Base-by-base conservation (phyloP, 2,888 invertebrate species). In the Lamellibrachia columna region DNA sequence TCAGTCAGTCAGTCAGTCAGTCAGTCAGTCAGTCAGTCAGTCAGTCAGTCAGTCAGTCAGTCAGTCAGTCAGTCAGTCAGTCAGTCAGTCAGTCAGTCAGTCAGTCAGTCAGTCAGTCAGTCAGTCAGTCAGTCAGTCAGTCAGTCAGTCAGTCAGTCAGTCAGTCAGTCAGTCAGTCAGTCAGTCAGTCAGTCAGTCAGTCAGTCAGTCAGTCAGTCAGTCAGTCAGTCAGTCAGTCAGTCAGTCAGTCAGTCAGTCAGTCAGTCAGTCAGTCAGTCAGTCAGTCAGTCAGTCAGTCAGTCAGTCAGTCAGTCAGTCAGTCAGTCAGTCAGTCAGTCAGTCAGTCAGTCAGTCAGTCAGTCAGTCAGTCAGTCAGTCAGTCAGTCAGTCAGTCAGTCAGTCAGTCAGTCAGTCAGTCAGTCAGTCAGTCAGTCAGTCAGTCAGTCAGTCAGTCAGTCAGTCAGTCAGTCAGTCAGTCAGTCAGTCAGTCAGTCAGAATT, bases 381-480 rank as follows among this genome's bases (percentile, higher is more conserved):
- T 94, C 93, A 94, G 94, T 94, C 93, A 94, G 94, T 94, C 94
- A 94, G 94, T 94, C 94, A 94, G 94, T 94, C 94, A 94, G 94
- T 94, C 94, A 94, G 94, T 94, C 94, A 94, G 94, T 94, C 94
- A 94, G 94, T 94, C 94, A 94, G 94, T 94, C 94, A 94, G 94
- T 94, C 94, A 94, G 94, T 94, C 94, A 94, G 94, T 94, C 93
- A 93, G 93, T 93, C 93, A 93, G 93, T 93, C 93, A 93, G 93
- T 93, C 93, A 93, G 93, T 93, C 93, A 93, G 93, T 92, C 93
- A 93, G 93, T 93, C 93, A 93, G 93, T 93, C 93, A 92, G 93
- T 93, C 93, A 93, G 93, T 93, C 93, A 93, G 93, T 93, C 93
- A 93, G 93, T 93, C 93, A 93, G 93, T 93, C 93, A 93, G 92